Evolutionary conservation across 2,888 invertebrate species (phyloP), one percentile per base, ranked within the genome.

Genomic region (Synergus japonicus): DNA sequence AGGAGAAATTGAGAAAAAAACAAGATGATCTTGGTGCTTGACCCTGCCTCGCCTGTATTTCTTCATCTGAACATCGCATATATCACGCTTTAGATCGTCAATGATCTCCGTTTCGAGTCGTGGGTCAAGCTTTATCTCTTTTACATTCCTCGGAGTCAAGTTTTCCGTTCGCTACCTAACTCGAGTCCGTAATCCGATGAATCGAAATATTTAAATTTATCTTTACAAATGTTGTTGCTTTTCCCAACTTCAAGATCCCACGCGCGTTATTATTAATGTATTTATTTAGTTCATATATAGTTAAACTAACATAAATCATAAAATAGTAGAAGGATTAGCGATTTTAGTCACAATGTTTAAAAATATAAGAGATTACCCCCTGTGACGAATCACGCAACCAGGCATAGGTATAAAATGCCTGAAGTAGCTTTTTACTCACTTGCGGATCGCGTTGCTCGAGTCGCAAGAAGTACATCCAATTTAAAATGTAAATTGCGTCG

Each of bases 401-500:
- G 22, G 60, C 18, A 18, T 7, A 10, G 18, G 58, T 18, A 60
- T 60, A 60, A 60, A 60, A 60, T 60, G 60, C 60, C 22, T 69
- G 49, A 69, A 69, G 49, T 69, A 49, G 69, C 49, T 69, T 69
- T 69, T 69, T 37, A 54, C 29, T 46, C 49, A 46, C 37, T 69
- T 65, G 65, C 37, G 49, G 29, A 69, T 60, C 60, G 60, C 60
- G 60, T 60, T 60, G 22, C 60, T 60, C 60, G 9, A 69, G 49
- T 49, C 69, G 82, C 81, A 84, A 88, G 88, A 89, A 89, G 85
- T 86, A 87, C 86, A 86, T 89, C 86, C 90, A 90, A 91, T 91
- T 91, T 91, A 88, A 89, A 90, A 91, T 91, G 90, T 87, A 91
- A 90, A 91, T 91, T 88, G 88, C 88, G 85, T 83, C 84, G 88